These are phyloP conservation scores for Pithys albifrons DNA, from an alignment of 2,113 vertebrate genomes.

Conservation along the genomic window DNA sequence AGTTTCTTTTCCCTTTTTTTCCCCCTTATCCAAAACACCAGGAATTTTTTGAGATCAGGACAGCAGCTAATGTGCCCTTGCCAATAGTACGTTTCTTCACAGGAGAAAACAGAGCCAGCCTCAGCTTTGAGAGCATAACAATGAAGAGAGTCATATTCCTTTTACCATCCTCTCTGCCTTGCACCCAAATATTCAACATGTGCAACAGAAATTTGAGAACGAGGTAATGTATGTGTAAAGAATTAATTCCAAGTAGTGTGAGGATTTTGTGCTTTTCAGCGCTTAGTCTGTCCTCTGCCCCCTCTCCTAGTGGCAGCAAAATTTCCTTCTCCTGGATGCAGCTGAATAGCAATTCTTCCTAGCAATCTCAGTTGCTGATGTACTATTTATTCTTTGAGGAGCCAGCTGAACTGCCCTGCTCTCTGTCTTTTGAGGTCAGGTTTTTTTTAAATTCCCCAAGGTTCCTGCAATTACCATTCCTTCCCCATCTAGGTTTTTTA, in stretches of 20 bases:
- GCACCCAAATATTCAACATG: not conserved
- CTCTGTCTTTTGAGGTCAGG: not conserved
- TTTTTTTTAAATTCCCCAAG: slow-evolving; percentile 5
- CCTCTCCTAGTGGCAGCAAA: not conserved
- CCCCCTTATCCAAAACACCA: not conserved
- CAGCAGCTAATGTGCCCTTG: not conserved
- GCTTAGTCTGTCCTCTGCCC: not conserved
- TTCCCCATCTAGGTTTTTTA: not conserved
- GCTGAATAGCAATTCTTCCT: not conserved
- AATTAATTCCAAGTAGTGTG: not conserved
- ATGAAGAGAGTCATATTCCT: not conserved
- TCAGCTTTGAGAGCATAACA: not conserved
- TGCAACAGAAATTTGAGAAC: not conserved
- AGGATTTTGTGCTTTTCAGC: not conserved
- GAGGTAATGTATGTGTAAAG: not conserved
- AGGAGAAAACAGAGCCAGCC: not conserved
- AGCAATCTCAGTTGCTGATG: not conserved
- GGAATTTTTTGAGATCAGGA: not conserved
- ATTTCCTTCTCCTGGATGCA: not conserved
- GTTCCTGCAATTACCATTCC: slow-evolving; percentile 5
- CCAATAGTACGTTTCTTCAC: not conserved
- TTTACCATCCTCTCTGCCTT: not conserved
- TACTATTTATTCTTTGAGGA: slow-evolving; percentile 8
- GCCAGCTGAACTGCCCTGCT: not conserved
- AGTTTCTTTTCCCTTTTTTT: not conserved